Percentiles rank a stretch among this genome's conserved stretches.
Evolutionary conservation across 2,113 vertebrate genomes (phyloP).

Genomic region (Megaleporinus macrocephalus): DNA sequence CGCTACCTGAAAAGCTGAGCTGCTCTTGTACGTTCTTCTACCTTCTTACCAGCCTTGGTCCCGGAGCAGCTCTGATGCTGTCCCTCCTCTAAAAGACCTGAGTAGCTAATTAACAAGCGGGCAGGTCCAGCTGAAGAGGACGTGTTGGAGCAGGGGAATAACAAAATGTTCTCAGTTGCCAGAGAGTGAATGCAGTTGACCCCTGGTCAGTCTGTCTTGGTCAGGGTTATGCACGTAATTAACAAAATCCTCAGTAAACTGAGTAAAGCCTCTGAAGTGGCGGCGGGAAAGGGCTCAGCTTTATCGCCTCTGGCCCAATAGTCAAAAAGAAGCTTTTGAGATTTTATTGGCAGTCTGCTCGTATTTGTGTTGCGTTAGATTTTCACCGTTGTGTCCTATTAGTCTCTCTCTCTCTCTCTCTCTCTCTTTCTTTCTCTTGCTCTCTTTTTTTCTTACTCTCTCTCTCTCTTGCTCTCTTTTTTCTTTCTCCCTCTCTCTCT

Average conservation of each 20-base stretch:
- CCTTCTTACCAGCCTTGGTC: no score
- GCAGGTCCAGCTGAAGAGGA: no score
- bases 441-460: constrained; percentile 18
- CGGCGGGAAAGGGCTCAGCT: neutral
- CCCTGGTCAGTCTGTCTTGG: neutral
- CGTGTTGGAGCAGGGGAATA: no score
- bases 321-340: neutral
- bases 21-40: no score
- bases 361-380: neutral
- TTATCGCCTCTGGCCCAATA: neutral
- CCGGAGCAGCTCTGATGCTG: no score
- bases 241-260: neutral
- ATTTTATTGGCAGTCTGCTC: neutral
- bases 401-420: constrained; percentile 2
- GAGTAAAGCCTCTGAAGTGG: neutral
- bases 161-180: neutral
- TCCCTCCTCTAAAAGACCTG: no score
- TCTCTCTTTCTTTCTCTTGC: no score
- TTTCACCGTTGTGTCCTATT: neutral
- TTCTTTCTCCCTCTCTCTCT: neutral
- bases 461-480: no score
- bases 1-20: no score
- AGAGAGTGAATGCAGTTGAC: neutral
- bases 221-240: neutral
- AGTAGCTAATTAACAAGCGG: no score